phyloP scores from a whole-genome alignment of 2,888 invertebrate genomes.

The Heliconius sara region DNA sequence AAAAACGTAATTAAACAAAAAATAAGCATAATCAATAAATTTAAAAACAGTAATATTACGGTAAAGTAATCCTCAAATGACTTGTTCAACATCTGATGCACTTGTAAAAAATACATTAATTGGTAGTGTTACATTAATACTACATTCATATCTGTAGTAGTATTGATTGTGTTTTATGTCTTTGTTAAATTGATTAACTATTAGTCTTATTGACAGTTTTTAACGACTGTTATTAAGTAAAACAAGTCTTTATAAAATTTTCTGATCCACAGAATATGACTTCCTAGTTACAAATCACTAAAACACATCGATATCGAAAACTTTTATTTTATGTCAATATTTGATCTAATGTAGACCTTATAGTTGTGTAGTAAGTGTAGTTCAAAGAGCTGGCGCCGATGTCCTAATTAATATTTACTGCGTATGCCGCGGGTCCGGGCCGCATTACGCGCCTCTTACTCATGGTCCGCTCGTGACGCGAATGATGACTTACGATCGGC shows the following conservation, averaged over 20 bases:
- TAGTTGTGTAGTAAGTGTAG: conserved; percentile 27
- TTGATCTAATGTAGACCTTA: conserved; percentile 27
- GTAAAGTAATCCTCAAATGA: background rate
- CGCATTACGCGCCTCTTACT: conserved; percentile 57
- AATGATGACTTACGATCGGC: conserved; percentile 46
- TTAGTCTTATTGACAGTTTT: background rate
- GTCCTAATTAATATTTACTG: conserved; percentile 62
- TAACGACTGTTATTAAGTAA: background rate
- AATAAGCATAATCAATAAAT: background rate
- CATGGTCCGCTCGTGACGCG: conserved; percentile 50
- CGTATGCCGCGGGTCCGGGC: conserved; percentile 53
- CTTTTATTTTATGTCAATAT: conserved; percentile 1
- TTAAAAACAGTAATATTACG: too few species aligned
- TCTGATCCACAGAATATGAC: background rate
- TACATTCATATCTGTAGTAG: background rate
- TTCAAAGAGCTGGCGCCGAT: conserved; percentile 51
- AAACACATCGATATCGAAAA: background rate
- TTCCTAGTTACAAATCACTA: background rate
- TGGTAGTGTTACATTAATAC: background rate
- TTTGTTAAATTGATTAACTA: background rate
- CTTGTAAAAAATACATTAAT: background rate
- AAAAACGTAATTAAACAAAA: background rate
- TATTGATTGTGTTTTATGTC: background rate
- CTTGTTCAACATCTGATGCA: background rate
- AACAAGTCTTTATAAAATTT: background rate